Evolutionary conservation across 2,888 invertebrate species (phyloP).

Genomic region (Tuberolachnus salignus): DNA sequence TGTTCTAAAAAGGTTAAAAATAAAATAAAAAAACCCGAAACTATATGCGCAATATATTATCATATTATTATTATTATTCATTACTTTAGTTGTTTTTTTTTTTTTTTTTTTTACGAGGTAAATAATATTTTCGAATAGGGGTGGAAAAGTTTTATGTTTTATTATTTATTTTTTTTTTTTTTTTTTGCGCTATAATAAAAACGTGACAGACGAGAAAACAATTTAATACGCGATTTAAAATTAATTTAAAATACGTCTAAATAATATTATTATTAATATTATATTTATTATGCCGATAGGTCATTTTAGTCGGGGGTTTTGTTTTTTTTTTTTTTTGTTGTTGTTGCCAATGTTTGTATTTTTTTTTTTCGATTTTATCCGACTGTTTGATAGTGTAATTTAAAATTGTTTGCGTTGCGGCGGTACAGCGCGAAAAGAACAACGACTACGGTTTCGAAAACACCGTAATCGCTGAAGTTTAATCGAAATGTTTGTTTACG

Average conservation of each 20-base stretch:
- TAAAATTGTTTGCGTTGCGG: neutral
- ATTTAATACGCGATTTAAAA: slow-evolving; percentile 15
- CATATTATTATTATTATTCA: too few species aligned
- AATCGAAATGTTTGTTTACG: neutral
- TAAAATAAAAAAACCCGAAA: too few species aligned
- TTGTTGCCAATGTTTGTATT: neutral
- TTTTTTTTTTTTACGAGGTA: neutral
- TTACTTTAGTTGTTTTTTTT: too few species aligned
- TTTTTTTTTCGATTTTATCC: slow-evolving; percentile 29
- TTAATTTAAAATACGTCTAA: neutral
- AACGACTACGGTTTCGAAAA: neutral
- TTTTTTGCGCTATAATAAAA: neutral
- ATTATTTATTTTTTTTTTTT: slow-evolving; percentile 5
- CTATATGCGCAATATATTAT: too few species aligned
- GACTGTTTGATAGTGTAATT: neutral
- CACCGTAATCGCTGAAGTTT: slow-evolving; percentile 1
- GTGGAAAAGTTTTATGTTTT: neutral
- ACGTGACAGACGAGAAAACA: neutral
- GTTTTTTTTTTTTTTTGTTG: neutral
- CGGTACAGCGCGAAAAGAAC: neutral
- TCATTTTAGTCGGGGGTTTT: neutral
- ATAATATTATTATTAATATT: neutral
- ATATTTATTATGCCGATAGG: neutral
- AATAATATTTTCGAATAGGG: neutral
- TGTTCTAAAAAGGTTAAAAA: too few species aligned